Base-by-base conservation (phyloP, 2,797 vertebrate species). In the Crocidura indochinensis region DNA sequence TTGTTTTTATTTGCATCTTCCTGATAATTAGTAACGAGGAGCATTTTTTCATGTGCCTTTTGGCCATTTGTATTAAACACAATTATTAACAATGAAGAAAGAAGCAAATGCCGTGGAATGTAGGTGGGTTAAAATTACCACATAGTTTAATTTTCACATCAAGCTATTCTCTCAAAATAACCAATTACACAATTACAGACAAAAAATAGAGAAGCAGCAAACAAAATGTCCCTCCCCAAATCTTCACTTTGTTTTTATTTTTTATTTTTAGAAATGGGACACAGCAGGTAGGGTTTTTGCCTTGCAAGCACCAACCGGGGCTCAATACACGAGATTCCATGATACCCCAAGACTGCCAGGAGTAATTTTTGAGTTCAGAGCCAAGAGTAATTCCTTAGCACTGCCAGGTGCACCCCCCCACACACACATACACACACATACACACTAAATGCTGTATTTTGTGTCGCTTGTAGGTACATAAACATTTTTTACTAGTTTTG, bases 111-210 rank as follows among this genome's bases (percentile, higher is more conserved):
- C 44, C 4, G n/a, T 46, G 20, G 26, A 84, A 87, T 44, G 19
- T 81, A 91, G 69, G 2, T 67, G 74, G 65, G 53, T 27, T 95
- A 84, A 92, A 91, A 82, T 67, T 38, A 31, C 6, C 72, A 22
- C 47, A 29, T 17, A 17, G 49, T 88, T 2, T 75, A 84, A 84
- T 84, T 85, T 92, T 91, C 69, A 46, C 75, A 91, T 51, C 29
- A 76, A 94, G 22, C 14, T 86, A n/a, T 73, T 90, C 24, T 94
- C 81, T 92, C 69, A 88, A 87, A 91, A 91, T 85, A 88, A 87
- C 38, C 20, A 89, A 68, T 75, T 71, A 53, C 11, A 68, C 68
- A 79, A 81, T 53, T 22, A 44, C 4, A 87, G 38, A 47, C 0
- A 65, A 44, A 44, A 47, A 20, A 89, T 7, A 82, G n/a, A 90